A percentile compares a stretch with the other conserved stretches of the same genome.
Conservation (phyloP, 2,113 vertebrate genomes). For the Vulpes vulpes region DNA sequence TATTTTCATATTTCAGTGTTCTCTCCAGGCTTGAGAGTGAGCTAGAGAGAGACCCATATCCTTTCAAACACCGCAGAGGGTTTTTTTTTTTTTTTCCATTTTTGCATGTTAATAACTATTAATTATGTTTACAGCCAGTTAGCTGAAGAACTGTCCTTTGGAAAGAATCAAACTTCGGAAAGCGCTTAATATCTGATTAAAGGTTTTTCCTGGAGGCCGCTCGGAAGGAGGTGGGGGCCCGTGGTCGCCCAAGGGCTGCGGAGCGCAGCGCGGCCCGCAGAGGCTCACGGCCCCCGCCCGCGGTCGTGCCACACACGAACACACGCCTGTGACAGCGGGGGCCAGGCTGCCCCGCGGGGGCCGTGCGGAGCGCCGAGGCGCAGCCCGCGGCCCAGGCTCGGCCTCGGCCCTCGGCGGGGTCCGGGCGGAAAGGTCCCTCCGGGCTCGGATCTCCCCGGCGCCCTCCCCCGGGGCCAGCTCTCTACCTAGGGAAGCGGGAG, state of each 20-base stretch:
- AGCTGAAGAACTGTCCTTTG: constrained; percentile 79
- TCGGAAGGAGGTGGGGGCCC: neutral
- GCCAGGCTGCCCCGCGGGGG: neutral
- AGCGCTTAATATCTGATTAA: constrained; percentile 56
- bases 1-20: constrained; percentile 68
- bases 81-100: constrained; percentile 66
- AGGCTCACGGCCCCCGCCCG: neutral
- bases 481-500: constrained; percentile 47
- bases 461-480: constrained; percentile 69
- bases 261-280: neutral
- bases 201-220: constrained; percentile 20
- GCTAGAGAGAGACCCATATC: constrained; percentile 76
- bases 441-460: constrained; percentile 41
- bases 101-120: constrained; percentile 86
- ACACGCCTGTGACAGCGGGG: neutral
- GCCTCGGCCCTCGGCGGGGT: neutral
- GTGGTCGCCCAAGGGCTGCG: neutral
- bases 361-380: neutral
- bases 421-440: neutral
- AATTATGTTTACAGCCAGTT: constrained; percentile 86
- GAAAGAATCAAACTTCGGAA: constrained; percentile 78
- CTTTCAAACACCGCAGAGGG: constrained; percentile 80
- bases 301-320: neutral
- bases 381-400: neutral
- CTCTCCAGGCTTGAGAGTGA: constrained; percentile 50